phyloP scores from a whole-genome alignment of 2,797 vertebrate species.

The Rallus crepitans region DNA sequence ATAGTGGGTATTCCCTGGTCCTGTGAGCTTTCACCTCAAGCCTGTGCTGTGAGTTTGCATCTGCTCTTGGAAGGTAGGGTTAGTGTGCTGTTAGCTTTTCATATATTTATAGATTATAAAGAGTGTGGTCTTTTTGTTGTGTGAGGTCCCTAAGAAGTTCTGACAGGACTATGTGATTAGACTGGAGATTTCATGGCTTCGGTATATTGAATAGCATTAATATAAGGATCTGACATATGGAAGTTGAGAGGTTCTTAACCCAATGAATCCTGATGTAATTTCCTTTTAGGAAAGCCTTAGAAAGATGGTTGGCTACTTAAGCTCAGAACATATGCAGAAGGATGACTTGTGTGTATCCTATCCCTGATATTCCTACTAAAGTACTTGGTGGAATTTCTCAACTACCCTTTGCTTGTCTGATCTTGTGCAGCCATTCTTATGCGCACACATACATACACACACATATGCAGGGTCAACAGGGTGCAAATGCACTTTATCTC shows the following conservation, averaged over 20 bases:
- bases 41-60: neutral
- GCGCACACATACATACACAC: rapidly evolving
- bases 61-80: neutral
- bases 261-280: neutral
- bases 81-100: neutral
- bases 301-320: neutral
- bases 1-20: neutral
- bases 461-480: neutral
- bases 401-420: neutral
- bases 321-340: neutral
- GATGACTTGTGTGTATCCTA: neutral
- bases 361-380: neutral
- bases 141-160: neutral
- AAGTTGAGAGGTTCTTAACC: neutral
- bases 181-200: neutral
- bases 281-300: neutral
- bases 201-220: neutral
- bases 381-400: neutral
- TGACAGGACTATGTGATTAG: neutral
- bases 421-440: neutral
- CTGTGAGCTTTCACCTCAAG: neutral
- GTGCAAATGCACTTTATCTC: neutral
- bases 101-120: neutral
- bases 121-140: neutral
- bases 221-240: rapidly evolving